Evolutionary conservation across 2,797 vertebrate genomes (phyloP).

Genomic region (Pipistrellus pipistrellus): DNA sequence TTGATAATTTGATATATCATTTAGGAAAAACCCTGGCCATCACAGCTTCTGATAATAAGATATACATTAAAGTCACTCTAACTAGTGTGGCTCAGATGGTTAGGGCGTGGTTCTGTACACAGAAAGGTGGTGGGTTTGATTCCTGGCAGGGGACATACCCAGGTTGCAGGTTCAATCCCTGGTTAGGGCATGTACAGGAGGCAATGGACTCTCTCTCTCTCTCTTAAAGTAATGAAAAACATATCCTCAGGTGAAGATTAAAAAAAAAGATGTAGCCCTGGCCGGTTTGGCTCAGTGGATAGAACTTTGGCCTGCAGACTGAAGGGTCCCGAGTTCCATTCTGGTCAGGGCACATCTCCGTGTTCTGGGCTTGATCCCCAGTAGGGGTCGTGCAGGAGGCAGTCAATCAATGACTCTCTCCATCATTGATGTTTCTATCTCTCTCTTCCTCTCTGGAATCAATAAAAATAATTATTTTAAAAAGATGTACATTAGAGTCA

Average conservation of each 20-base stretch:
- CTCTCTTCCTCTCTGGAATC: too few relatives aligned
- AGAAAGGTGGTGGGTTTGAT: not conserved
- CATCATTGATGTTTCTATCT: too few relatives aligned
- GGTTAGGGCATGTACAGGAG: not conserved
- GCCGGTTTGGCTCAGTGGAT: too few relatives aligned
- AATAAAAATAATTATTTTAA: not conserved
- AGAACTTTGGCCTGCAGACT: too few relatives aligned
- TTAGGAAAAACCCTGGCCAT: conserved; percentile 21
- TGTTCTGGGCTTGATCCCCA: too few relatives aligned
- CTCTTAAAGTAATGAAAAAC: too few relatives aligned
- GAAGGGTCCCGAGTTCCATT: too few relatives aligned
- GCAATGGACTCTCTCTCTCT: not conserved
- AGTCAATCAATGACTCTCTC: too few relatives aligned
- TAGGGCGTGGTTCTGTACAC: not conserved
- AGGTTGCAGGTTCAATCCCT: not conserved
- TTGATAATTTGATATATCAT: not conserved
- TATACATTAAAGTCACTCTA: not conserved
- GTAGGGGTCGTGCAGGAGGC: too few relatives aligned
- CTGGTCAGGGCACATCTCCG: too few relatives aligned
- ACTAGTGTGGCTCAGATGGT: not conserved
- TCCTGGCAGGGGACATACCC: not conserved
- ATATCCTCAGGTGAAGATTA: too few relatives aligned
- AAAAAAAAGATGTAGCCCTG: too few relatives aligned
- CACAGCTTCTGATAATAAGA: not conserved
- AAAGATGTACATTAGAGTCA: conserved; percentile 4